These are phyloP conservation scores for Capitulum mitella DNA, from an alignment of 2,888 invertebrate genomes.

Conservation along the genomic window DNA sequence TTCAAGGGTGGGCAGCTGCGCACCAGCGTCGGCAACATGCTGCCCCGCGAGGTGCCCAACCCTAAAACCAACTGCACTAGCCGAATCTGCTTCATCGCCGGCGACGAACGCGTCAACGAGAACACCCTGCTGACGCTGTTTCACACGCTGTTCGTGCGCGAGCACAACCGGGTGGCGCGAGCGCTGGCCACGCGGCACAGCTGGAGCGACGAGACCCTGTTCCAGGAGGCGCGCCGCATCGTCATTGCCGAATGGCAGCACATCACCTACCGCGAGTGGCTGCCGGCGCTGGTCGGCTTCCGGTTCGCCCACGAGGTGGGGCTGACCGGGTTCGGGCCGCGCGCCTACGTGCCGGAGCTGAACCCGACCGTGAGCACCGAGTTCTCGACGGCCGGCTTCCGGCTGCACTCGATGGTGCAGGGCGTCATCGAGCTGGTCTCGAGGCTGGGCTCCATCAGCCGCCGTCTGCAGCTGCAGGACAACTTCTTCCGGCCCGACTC, in stretches of 20 bases:
- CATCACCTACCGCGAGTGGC: conserved; percentile 68
- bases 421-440: not conserved
- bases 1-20: not conserved
- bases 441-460: not conserved
- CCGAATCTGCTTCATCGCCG: not conserved
- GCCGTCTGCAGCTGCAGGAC: not conserved
- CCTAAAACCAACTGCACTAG: too few relatives aligned
- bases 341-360: not conserved
- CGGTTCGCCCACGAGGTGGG: not conserved
- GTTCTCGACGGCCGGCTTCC: conserved; percentile 18
- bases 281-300: conserved; percentile 63
- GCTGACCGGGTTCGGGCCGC: not conserved
- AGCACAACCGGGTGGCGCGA: conserved; percentile 67
- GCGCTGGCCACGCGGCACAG: not conserved
- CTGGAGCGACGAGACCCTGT: conserved; percentile 65
- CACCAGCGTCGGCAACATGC: not conserved
- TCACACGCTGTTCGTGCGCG: conserved; percentile 66
- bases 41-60: not conserved
- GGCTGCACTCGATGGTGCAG: conserved; percentile 18
- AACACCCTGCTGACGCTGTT: not conserved
- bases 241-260: conserved; percentile 69
- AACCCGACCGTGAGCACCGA: not conserved
- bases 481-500: not conserved
- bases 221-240: too few relatives aligned
- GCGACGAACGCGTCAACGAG: conserved; percentile 1